Conservation (phyloP, 2,113 vertebrate genomes). For the Phoenicopterus ruber region DNA sequence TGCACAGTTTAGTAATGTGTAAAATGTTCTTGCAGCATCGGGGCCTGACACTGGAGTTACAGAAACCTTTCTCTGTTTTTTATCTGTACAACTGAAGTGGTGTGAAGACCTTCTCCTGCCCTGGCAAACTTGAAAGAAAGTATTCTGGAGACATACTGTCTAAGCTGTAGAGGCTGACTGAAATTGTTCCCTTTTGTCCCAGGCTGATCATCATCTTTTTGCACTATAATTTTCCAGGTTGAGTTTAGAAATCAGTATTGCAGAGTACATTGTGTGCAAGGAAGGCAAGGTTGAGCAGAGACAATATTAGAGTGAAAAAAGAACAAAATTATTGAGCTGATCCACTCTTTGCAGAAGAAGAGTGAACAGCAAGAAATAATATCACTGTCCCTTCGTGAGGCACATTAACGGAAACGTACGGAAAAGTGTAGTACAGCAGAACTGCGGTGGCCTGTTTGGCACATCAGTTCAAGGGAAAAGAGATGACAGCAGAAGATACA, state of each 20-base stretch:
- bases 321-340: background rate
- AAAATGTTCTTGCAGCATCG: background rate
- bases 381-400: background rate
- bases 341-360: background rate
- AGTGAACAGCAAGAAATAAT: background rate
- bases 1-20: background rate
- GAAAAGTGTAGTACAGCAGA: background rate
- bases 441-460: background rate
- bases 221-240: background rate
- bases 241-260: background rate
- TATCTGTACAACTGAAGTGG: background rate
- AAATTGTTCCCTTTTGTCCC: background rate
- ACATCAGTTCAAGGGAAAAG: background rate
- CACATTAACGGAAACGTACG: background rate
- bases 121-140: background rate
- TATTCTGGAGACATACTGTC: background rate
- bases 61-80: background rate
- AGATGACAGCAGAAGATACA: background rate
- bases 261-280: background rate
- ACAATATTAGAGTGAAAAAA: background rate
- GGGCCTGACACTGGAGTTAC: background rate
- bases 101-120: background rate
- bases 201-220: background rate
- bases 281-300: background rate
- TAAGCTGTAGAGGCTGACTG: background rate